These are phyloP conservation scores for Noctuana brunneofusca DNA, from an alignment of 2,888 invertebrate species.

Conservation along the genomic window DNA sequence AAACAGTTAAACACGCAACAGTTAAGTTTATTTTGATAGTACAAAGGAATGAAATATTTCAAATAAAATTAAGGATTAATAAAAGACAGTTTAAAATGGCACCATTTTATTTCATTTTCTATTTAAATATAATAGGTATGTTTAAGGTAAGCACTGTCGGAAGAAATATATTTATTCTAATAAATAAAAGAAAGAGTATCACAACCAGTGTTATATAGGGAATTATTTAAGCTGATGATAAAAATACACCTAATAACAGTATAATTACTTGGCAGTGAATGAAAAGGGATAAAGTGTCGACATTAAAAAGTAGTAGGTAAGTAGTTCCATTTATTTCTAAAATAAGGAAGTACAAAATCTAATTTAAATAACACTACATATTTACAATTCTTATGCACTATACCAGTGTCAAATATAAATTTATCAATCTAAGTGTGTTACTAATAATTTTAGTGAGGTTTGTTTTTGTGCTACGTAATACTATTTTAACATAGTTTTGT, in stretches of 20 bases:
- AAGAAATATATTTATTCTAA: slow-evolving; percentile 39
- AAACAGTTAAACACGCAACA: too few species aligned
- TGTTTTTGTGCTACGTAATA: neutral
- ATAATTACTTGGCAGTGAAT: slow-evolving; percentile 53
- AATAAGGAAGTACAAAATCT: slow-evolving; percentile 57
- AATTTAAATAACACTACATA: slow-evolving; percentile 51
- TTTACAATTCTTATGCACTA: slow-evolving; percentile 42
- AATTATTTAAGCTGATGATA: slow-evolving; percentile 35
- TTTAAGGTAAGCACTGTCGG: slow-evolving; percentile 54
- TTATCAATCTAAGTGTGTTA: slow-evolving; percentile 9
- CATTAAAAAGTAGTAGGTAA: slow-evolving; percentile 28
- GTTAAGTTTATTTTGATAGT: too few species aligned
- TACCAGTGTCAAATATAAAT: slow-evolving; percentile 17
- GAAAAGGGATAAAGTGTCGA: neutral
- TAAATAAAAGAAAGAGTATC: slow-evolving; percentile 58
- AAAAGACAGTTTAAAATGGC: slow-evolving; percentile 61
- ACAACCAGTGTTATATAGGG: slow-evolving; percentile 60
- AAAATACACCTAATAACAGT: slow-evolving; percentile 36
- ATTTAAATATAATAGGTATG: slow-evolving; percentile 55
- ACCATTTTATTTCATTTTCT: slow-evolving; percentile 52
- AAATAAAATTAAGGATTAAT: slow-evolving; percentile 32
- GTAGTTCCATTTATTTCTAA: slow-evolving; percentile 11
- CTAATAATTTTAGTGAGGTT: slow-evolving; percentile 6
- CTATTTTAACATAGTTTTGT: neutral
- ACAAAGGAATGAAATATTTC: too few species aligned